Evolutionary conservation across 1,140 invertebrate species (phyloP).

Genomic region (Limonius californicus): DNA sequence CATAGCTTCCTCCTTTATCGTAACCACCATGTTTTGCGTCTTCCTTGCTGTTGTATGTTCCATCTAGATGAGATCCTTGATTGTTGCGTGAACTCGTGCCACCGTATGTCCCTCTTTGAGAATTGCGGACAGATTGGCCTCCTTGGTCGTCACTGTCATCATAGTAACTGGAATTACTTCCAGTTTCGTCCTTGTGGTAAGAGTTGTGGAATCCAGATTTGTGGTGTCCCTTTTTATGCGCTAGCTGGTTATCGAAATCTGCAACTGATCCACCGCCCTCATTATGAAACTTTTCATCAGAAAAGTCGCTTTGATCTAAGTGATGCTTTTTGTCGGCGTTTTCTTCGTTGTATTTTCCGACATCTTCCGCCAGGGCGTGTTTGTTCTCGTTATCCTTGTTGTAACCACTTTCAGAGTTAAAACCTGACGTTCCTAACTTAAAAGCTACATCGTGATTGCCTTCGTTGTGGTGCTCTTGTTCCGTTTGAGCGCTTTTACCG

Average conservation of each 20-base stretch:
- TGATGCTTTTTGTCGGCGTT: constrained; percentile 32
- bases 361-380: constrained; percentile 28
- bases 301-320: constrained; percentile 30
- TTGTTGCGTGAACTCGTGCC: constrained; percentile 50
- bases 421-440: constrained; percentile 23
- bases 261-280: constrained; percentile 26
- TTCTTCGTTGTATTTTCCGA: constrained; percentile 33
- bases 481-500: background rate
- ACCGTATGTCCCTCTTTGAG: constrained; percentile 43
- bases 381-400: constrained; percentile 37
- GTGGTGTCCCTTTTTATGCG: constrained; percentile 61
- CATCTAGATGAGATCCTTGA: constrained; percentile 48
- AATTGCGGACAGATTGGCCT: constrained; percentile 52
- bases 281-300: constrained; percentile 37
- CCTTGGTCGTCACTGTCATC: constrained; percentile 59
- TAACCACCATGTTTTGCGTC: constrained; percentile 49
- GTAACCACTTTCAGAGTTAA: constrained; percentile 33
- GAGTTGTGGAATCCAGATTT: constrained; percentile 60
- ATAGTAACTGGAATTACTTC: constrained; percentile 60
- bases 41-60: constrained; percentile 17
- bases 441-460: background rate
- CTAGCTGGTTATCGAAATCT: constrained; percentile 50
- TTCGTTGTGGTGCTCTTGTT: background rate
- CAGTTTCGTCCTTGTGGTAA: constrained; percentile 64
- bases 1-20: constrained; percentile 50